A percentile compares a stretch with the other conserved stretches of the same genome.
These are phyloP conservation scores for Phacellophora camtschatica DNA, from an alignment of 30 jellyfish, hydroid and myxozoan genomes.

Conservation along the genomic window DNA sequence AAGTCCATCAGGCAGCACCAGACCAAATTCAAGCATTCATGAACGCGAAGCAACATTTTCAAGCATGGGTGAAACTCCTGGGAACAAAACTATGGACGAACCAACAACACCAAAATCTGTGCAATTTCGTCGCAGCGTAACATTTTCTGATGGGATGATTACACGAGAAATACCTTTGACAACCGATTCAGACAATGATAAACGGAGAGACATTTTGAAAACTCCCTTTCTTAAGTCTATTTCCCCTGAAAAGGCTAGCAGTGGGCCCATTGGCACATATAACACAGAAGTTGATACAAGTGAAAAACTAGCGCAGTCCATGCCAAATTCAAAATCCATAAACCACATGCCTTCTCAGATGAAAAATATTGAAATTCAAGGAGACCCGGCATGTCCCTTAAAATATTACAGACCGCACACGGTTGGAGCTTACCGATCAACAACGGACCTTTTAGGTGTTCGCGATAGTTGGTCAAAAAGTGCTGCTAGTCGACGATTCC, in stretches of 20 bases:
- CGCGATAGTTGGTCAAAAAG: conserved; percentile 66
- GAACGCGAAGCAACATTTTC: neutral
- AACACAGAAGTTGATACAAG: neutral
- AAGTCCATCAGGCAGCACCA: neutral
- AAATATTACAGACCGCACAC: conserved; percentile 51
- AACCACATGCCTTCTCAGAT: conserved; percentile 66
- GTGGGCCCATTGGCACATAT: neutral
- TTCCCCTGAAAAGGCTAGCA: neutral
- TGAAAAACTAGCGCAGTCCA: neutral
- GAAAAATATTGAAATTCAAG: neutral
- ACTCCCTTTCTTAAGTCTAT: conserved; percentile 27
- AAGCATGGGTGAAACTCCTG: neutral
- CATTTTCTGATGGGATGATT: conserved; percentile 72
- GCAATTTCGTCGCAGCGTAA: conserved; percentile 67
- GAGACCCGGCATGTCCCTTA: conserved; percentile 56
- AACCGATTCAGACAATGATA: conserved; percentile 31
- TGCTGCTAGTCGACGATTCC: conserved; percentile 59
- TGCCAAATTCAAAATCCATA: conserved; percentile 15
- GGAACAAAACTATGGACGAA: neutral
- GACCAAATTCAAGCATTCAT: neutral
- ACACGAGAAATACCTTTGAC: conserved; percentile 67
- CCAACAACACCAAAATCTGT: conserved; percentile 71
- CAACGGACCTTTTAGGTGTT: conserved; percentile 45
- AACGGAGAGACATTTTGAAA: neutral
- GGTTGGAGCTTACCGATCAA: conserved; percentile 48